These are phyloP conservation scores for Dromas ardeola DNA, from an alignment of 2,113 vertebrate genomes.

Conservation along the genomic window DNA sequence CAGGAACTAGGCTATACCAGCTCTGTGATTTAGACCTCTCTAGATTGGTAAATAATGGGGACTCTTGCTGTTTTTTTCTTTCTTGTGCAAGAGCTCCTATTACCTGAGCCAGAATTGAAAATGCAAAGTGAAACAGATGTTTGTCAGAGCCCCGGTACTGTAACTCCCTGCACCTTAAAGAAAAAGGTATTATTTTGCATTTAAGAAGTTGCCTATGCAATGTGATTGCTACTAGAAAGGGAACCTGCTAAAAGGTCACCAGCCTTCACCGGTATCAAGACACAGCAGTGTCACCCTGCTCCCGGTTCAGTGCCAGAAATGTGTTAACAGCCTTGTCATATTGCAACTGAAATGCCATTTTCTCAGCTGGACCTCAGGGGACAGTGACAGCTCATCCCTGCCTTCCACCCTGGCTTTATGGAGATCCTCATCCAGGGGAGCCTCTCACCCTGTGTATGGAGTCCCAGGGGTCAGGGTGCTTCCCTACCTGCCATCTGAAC, in stretches of 20 bases:
- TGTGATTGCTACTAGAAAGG: background rate
- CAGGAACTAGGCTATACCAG: background rate
- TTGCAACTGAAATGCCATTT: background rate
- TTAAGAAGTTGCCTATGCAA: background rate
- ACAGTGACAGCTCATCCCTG: background rate
- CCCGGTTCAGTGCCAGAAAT: background rate
- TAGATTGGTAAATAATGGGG: conserved; percentile 22
- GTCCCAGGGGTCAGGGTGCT: rapidly evolving
- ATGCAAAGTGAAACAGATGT: conserved; percentile 6
- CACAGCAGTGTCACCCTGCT: background rate
- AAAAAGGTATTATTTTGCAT: background rate
- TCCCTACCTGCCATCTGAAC: background rate
- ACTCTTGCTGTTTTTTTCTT: conserved; percentile 9
- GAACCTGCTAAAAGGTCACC: background rate
- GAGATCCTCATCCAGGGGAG: background rate
- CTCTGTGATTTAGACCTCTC: conserved; percentile 19
- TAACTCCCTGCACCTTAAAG: background rate
- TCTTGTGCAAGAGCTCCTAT: background rate
- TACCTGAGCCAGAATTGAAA: conserved; percentile 12
- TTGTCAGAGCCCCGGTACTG: background rate
- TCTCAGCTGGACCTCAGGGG: background rate
- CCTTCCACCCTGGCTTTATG: background rate
- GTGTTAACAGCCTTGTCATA: background rate
- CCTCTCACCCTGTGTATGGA: background rate
- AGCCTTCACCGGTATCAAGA: background rate